Percentiles rank a stretch among this genome's conserved stretches.
Evolutionary conservation across 2,113 vertebrate genomes (phyloP).

Genomic region (Heloderma charlesbogerti): DNA sequence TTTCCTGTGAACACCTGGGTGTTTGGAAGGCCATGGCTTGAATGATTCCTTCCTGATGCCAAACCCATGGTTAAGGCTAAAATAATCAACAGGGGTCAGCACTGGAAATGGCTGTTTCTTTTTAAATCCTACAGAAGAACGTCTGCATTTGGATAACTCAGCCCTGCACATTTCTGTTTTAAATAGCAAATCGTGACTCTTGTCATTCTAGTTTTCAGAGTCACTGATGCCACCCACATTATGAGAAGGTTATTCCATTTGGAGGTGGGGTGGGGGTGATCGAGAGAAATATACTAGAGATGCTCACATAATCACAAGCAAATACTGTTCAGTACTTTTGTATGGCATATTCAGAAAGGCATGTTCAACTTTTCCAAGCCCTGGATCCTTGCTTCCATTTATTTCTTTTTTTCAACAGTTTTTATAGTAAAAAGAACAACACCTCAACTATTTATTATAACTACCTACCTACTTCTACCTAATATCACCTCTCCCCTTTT

Average conservation of each 20-base stretch:
- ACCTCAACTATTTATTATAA: neutral
- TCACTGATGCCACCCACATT: neutral
- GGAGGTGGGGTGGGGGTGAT: neutral
- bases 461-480: neutral
- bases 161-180: neutral
- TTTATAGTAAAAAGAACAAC: neutral
- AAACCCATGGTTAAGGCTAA: constrained; percentile 32
- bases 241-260: neutral
- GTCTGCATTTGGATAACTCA: neutral
- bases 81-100: neutral
- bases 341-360: neutral
- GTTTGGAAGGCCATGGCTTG: constrained; percentile 43
- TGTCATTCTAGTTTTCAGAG: neutral
- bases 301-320: neutral
- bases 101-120: neutral
- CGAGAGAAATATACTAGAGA: neutral
- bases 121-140: neutral
- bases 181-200: neutral
- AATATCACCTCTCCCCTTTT: too few relatives aligned
- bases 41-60: constrained; percentile 23
- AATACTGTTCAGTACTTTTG: neutral
- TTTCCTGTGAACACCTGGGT: constrained; percentile 66
- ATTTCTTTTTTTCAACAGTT: too few relatives aligned
- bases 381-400: neutral
- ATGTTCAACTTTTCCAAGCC: neutral